A percentile compares a stretch with the other conserved stretches of the same genome.
phyloP scores from a whole-genome alignment of 2,113 vertebrate genomes.

The Lagopus leucura region DNA sequence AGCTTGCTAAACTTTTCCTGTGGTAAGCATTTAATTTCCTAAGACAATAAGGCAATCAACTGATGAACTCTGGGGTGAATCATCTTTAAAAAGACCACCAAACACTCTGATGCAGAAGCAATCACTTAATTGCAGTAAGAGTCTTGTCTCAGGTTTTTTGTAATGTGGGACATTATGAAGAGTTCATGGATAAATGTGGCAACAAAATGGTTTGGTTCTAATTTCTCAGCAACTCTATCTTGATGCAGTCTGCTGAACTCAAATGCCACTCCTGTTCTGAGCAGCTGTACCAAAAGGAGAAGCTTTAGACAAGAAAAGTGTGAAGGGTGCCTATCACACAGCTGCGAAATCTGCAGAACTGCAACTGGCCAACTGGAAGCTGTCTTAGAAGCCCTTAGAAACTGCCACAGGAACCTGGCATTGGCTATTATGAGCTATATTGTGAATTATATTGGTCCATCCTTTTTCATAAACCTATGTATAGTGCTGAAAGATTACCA shows the following conservation, averaged over 20 bases:
- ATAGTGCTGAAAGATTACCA: conserved; percentile 29
- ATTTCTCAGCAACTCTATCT: conserved; percentile 12
- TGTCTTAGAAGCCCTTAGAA: neutral
- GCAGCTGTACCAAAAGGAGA: neutral
- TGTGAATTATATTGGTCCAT: conserved; percentile 7
- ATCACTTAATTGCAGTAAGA: neutral
- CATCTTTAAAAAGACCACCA: neutral
- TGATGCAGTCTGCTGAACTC: neutral
- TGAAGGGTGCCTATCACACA: neutral
- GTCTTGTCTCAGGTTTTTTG: neutral
- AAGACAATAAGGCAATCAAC: neutral
- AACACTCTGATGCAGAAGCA: neutral
- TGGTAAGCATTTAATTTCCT: neutral
- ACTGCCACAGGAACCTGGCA: neutral
- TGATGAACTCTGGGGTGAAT: neutral
- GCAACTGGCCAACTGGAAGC: neutral
- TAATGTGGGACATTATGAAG: neutral
- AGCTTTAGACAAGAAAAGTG: conserved; percentile 1
- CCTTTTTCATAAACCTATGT: neutral
- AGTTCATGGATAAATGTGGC: neutral
- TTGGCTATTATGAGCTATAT: neutral
- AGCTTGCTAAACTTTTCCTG: neutral
- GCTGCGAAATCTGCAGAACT: conserved; percentile 1
- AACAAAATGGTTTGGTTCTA: neutral
- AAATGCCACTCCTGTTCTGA: neutral